Evolutionary conservation across 2,888 invertebrate species (phyloP).

Genomic region (Petrolisthes manimaculis): DNA sequence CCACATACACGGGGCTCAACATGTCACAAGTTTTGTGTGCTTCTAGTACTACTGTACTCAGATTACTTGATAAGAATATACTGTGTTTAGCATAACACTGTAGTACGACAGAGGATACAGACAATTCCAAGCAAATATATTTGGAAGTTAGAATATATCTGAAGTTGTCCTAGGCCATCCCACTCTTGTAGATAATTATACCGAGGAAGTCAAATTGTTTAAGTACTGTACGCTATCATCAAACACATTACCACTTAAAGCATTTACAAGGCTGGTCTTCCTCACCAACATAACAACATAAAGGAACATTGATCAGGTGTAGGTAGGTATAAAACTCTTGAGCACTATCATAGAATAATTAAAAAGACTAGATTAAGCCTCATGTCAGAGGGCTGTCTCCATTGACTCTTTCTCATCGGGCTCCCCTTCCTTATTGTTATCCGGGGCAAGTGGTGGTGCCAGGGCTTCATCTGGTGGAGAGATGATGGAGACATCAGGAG

Average conservation of each 20-base stretch:
- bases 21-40: background rate
- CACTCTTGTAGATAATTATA: slow-evolving; percentile 10
- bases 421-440: slow-evolving; percentile 29
- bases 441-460: background rate
- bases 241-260: slow-evolving; percentile 27
- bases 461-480: slow-evolving; percentile 21
- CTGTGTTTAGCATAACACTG: background rate
- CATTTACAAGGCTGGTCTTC: slow-evolving; percentile 30
- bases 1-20: slow-evolving; percentile 7
- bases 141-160: slow-evolving; percentile 31
- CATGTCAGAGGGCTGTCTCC: slow-evolving; percentile 66
- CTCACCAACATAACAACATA: slow-evolving; percentile 28
- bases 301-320: slow-evolving; percentile 37
- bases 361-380: slow-evolving; percentile 62
- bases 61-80: background rate
- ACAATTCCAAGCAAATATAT: slow-evolving; percentile 9
- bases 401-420: slow-evolving; percentile 63
- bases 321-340: slow-evolving; percentile 55
- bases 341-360: slow-evolving; percentile 39
- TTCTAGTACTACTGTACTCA: background rate
- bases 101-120: background rate
- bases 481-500: slow-evolving; percentile 61
- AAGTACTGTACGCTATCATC: slow-evolving; percentile 35
- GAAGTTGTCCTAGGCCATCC: background rate
- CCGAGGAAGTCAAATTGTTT: slow-evolving; percentile 30